phyloP scores from a whole-genome alignment of 64 coral and sea anemone species.

The Dendrophyllia cribrosa region DNA sequence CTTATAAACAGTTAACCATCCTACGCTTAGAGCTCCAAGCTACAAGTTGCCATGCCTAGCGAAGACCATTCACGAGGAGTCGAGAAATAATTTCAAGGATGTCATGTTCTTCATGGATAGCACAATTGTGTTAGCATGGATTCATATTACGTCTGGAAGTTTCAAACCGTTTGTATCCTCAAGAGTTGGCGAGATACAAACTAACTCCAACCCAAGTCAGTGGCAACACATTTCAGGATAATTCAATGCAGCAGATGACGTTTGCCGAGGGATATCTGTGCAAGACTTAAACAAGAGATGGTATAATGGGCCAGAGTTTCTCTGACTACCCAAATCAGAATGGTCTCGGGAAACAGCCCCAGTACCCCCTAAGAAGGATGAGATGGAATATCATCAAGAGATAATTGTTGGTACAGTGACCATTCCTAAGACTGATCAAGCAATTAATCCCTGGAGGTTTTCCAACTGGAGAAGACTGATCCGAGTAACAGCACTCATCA shows the following conservation, averaged over 20 bases:
- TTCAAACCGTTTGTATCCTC: constrained; percentile 80
- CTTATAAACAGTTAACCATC: constrained; percentile 36
- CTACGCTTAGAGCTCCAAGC: not conserved
- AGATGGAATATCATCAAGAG: constrained; percentile 35
- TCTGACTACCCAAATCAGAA: constrained; percentile 43
- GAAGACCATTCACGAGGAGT: constrained; percentile 34
- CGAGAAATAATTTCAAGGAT: constrained; percentile 3
- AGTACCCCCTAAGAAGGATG: constrained; percentile 1
- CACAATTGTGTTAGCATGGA: constrained; percentile 67
- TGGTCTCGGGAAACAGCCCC: constrained; percentile 38
- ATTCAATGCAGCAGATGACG: constrained; percentile 69
- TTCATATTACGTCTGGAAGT: constrained; percentile 18
- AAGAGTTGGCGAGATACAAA: constrained; percentile 76
- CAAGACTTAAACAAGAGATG: constrained; percentile 67
- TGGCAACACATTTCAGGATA: constrained; percentile 78
- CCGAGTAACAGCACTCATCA: constrained; percentile 16
- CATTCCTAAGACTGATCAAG: not conserved
- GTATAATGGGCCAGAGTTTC: constrained; percentile 66
- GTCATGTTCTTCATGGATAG: constrained; percentile 65
- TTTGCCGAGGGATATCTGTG: constrained; percentile 66
- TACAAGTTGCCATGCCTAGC: constrained; percentile 6
- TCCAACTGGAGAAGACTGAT: constrained; percentile 58
- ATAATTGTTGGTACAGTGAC: not conserved
- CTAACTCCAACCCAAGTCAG: constrained; percentile 63
- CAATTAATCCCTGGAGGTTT: constrained; percentile 34